Conservation (phyloP, 92 coral and sea anemone species). For the Epizoanthus illoricatus region DNA sequence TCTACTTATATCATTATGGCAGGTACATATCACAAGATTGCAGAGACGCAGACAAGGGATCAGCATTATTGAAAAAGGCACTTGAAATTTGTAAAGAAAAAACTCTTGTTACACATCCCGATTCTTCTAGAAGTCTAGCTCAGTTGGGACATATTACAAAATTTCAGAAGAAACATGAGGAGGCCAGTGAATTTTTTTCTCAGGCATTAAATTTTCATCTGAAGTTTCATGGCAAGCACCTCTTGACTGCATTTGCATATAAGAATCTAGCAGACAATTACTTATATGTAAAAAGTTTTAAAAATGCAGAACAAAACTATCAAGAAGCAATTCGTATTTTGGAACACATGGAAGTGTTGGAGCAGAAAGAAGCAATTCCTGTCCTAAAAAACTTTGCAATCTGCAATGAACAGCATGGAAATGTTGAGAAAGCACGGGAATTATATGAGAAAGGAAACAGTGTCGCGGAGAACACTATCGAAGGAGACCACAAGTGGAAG, state of each 20-base stretch:
- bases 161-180: not conserved
- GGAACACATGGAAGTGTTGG: constrained; percentile 4
- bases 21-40: constrained; percentile 41
- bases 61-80: not conserved
- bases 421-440: constrained; percentile 18
- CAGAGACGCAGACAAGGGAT: not conserved
- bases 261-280: constrained; percentile 45
- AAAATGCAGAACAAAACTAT: constrained; percentile 25
- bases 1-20: constrained; percentile 29
- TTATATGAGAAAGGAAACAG: constrained; percentile 29
- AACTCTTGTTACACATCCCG: constrained; percentile 2
- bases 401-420: constrained; percentile 31
- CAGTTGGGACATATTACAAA: not conserved
- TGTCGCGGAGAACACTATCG: constrained; percentile 41
- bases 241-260: constrained; percentile 49
- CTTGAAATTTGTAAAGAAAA: not conserved
- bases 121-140: constrained; percentile 7
- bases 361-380: constrained; percentile 51
- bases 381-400: constrained; percentile 44
- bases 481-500: constrained; percentile 55
- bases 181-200: constrained; percentile 24
- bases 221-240: constrained; percentile 23
- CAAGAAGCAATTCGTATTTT: constrained; percentile 39
- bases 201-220: constrained; percentile 25
- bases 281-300: not conserved